phyloP scores from a whole-genome alignment of 2,888 invertebrate species.

The Andrena hattorfiana region DNA sequence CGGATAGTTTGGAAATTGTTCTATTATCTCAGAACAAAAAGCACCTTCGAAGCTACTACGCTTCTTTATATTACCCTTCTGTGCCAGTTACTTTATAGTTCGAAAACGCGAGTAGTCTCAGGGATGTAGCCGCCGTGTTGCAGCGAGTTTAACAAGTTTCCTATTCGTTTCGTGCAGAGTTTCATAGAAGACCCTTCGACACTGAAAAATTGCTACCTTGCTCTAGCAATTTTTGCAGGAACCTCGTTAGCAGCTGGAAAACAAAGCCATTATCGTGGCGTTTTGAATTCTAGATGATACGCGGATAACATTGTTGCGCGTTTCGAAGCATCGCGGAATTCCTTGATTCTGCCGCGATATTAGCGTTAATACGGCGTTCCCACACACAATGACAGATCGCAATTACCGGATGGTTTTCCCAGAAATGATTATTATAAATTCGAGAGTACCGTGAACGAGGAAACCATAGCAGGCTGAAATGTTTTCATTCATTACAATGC shows the following conservation, averaged over 20 bases:
- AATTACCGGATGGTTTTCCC: slow-evolving; percentile 33
- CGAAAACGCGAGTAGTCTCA: neutral
- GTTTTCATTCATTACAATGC: neutral
- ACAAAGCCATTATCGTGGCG: slow-evolving; percentile 55
- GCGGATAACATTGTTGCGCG: slow-evolving; percentile 68
- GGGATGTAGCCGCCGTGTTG: neutral
- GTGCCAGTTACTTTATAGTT: neutral
- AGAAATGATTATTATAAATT: slow-evolving; percentile 16
- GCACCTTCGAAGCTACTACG: neutral
- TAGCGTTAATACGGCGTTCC: slow-evolving; percentile 64
- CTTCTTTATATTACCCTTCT: neutral
- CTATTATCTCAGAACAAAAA: too few relatives aligned
- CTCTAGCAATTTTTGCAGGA: slow-evolving; percentile 24
- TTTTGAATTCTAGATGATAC: slow-evolving; percentile 61
- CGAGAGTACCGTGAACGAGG: neutral
- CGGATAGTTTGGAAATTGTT: neutral
- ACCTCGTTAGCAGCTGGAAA: slow-evolving; percentile 45
- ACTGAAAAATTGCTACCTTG: neutral
- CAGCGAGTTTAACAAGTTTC: neutral
- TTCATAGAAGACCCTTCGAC: neutral
- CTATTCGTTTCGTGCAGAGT: neutral
- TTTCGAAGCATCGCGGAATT: slow-evolving; percentile 64
- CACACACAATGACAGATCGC: slow-evolving; percentile 64
- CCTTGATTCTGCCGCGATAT: slow-evolving; percentile 67
- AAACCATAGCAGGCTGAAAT: neutral